Evolutionary conservation across 2,888 invertebrate species (phyloP), one percentile per base, ranked within the genome.

Genomic region (Drosophila longiperda): DNA sequence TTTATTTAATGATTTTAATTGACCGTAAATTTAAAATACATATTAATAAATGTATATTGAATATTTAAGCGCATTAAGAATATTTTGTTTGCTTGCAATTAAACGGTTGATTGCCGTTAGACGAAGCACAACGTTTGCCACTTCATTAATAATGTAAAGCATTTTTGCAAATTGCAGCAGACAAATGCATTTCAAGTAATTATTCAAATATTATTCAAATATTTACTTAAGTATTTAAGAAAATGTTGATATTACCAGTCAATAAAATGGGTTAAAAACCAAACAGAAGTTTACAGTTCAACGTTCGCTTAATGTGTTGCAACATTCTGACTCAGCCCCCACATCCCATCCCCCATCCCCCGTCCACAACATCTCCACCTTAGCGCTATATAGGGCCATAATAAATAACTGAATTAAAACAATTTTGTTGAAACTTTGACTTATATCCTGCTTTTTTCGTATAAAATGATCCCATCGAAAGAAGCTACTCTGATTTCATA

Each of bases 361-460:
- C 20, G 0, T 12, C 23, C 1, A 9, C 40, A 9, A 7, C 4
- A 7, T 45, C 23, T 23, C 23, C 23, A 45, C 17, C 38, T 38
- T 17, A 38, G 38, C 34, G 20, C 20, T 12, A n/a, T 36, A 23
- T 32, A 63, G 64, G 40, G 38, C 57, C 60, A 53, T 61, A 38
- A 66, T 66, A 61, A 72, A 73, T 73, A 61, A 57, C 48, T 61
- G 54, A 40, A 59, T 66, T 55, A 62, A 59, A 60, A 64, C 33
- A 52, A 29, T 64, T 58, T 73, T 59, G 42, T 54, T 73, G 54
- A 45, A 72, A 63, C 73, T 66, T 59, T 48, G 26, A 49, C 15
- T 32, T 45, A 36, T 61, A 23, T 50, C 32, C 62, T 42, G 32
- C 49, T 54, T 65, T 50, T 63, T 48, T 23, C 48, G 29, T 40